Conservation (phyloP, 2,888 invertebrate species). For the Lasiommata megera region DNA sequence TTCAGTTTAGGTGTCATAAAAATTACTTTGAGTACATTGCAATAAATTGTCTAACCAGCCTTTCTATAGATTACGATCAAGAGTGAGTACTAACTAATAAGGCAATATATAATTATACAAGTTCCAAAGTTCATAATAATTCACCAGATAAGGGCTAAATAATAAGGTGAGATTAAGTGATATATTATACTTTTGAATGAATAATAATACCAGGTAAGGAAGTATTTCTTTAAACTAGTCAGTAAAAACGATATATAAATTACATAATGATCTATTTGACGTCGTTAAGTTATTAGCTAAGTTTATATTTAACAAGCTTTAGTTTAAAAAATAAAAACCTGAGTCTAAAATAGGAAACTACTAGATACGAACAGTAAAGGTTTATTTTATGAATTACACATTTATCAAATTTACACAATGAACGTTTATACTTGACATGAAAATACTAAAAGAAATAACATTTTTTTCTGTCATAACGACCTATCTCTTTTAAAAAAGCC, state of each 20-base stretch:
- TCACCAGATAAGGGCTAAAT: background rate
- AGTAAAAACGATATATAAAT: background rate
- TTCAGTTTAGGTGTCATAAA: too few relatives aligned
- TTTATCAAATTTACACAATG: too few relatives aligned
- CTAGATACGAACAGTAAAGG: too few relatives aligned
- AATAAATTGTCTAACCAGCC: background rate
- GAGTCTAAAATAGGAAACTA: too few relatives aligned
- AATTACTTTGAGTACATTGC: background rate
- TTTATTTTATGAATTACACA: too few relatives aligned
- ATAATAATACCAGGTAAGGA: background rate
- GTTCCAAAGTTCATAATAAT: background rate
- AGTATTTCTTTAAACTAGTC: background rate
- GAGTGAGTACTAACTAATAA: background rate
- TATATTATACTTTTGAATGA: background rate
- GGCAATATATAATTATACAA: background rate
- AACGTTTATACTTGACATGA: too few relatives aligned
- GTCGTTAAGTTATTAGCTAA: too few relatives aligned
- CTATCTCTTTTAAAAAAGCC: too few relatives aligned
- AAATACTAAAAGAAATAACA: too few relatives aligned
- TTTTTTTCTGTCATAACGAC: too few relatives aligned
- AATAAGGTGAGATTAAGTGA: background rate
- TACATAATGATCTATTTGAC: background rate
- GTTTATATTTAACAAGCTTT: too few relatives aligned
- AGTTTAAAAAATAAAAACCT: too few relatives aligned
- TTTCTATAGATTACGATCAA: background rate